Evolutionary conservation across 2,888 invertebrate genomes (phyloP), one percentile per base, ranked within the genome.

Genomic region (Heliconius erato): DNA sequence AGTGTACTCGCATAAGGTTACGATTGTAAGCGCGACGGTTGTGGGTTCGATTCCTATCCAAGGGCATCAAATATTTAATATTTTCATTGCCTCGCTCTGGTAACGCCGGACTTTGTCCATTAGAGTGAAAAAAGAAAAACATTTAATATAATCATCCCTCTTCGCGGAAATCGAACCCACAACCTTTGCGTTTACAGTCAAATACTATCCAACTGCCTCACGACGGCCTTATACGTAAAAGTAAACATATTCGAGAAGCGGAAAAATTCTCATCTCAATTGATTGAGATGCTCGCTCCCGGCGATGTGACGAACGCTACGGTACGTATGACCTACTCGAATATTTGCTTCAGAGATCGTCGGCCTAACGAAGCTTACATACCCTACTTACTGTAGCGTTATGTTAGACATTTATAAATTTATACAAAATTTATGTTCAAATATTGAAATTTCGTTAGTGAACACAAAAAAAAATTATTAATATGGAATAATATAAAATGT

Each of bases 221-320:
- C 3, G 44, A 44, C 26, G 5, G 23, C 40, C n/a, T 7, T 72
- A 9, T 11, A 59, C 2, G 49, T 49, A 2, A 7, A 76, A n/a
- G 35, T 35, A 76, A 63, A 76, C 26, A 63, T 16, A 63, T 63
- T 35, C 7, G 7, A 76, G n/a, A 63, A 26, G 63, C n/a, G 63
- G 59, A 35, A 76, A 76, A 63, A 63, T 76, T 76, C 63, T 40
- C 76, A 76, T 63, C 35, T 35, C 63, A 40, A 76, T 63, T 63
- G 63, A 76, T 35, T 26, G 72, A 72, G 72, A 71, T 16, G 71
- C n/a, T 71, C 71, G 71, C 44, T 44, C 71, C 40, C 40, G 71
- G 71, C 71, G 71, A n/a, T 69, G 35, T 40, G 40, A 40, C 71
- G 71, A 40, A 14, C 68, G 68, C n/a, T 63, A 35, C 68, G 68